Conservation (phyloP, 2,797 vertebrate genomes). For the Geotrypetes seraphini region DNA sequence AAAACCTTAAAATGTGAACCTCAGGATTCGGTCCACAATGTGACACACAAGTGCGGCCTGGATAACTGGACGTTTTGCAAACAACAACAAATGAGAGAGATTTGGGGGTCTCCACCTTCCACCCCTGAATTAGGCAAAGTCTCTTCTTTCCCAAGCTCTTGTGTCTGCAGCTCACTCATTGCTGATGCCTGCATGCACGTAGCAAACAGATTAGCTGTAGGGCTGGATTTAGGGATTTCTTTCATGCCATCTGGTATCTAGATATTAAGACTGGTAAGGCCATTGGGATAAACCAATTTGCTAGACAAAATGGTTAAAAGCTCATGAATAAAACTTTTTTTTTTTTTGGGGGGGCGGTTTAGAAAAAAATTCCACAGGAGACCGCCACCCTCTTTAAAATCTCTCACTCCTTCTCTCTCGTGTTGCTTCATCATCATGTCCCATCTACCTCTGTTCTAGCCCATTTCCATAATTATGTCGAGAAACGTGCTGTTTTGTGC, state of each 20-base stretch:
- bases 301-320: constrained; percentile 63
- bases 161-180: too few relatives aligned
- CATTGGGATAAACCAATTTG: constrained; percentile 56
- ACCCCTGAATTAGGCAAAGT: too few relatives aligned
- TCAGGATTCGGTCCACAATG: neutral
- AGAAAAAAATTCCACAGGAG: constrained; percentile 43
- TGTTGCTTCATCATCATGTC: too few relatives aligned
- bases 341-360: constrained; percentile 3
- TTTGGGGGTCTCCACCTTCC: too few relatives aligned
- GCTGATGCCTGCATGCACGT: constrained; percentile 29
- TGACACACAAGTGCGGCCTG: neutral
- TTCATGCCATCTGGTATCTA: constrained; percentile 75
- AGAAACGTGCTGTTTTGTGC: constrained; percentile 33
- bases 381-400: constrained; percentile 7
- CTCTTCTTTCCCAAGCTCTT: rapidly evolving
- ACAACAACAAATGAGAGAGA: neutral
- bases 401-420: neutral
- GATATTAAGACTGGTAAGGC: constrained; percentile 51
- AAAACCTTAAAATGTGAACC: neutral
- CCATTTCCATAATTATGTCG: constrained; percentile 49
- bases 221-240: constrained; percentile 41
- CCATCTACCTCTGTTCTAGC: constrained; percentile 57
- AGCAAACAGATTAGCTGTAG: constrained; percentile 40
- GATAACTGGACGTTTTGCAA: constrained; percentile 8
- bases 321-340: constrained; percentile 81